Evolutionary conservation across 1,140 invertebrate species (phyloP).

Genomic region (Oryzaephilus surinamensis): DNA sequence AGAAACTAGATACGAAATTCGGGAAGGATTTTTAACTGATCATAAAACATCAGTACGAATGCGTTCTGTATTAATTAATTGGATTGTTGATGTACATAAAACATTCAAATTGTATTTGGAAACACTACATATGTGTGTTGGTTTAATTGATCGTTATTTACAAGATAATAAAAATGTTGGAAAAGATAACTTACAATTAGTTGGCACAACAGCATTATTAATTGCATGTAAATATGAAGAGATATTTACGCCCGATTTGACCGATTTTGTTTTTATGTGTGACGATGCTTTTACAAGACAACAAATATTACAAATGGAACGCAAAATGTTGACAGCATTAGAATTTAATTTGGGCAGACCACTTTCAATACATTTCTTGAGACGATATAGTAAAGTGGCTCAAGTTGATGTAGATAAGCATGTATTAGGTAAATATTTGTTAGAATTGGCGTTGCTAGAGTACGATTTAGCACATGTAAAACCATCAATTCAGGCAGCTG

Average conservation of each 20-base stretch:
- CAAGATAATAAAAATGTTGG: conserved; percentile 47
- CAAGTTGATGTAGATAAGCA: conserved; percentile 81
- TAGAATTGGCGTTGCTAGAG: conserved; percentile 65
- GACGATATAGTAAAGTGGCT: conserved; percentile 54
- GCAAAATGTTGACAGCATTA: conserved; percentile 60
- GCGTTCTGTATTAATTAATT: conserved; percentile 82
- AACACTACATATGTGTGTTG: conserved; percentile 81
- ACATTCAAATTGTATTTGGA: conserved; percentile 83
- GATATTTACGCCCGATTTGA: conserved; percentile 77
- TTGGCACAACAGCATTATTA: conserved; percentile 84
- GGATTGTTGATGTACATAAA: conserved; percentile 86
- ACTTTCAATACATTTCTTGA: conserved; percentile 77
- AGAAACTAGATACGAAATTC: conserved; percentile 55
- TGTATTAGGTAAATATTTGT: conserved; percentile 68
- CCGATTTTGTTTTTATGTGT: conserved; percentile 61
- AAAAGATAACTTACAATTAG: conserved; percentile 69
- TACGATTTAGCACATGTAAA: conserved; percentile 69
- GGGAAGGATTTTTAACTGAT: conserved; percentile 49
- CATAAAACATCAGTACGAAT: conserved; percentile 69
- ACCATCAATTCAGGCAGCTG: conserved; percentile 73
- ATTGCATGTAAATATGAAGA: conserved; percentile 95
- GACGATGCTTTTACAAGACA: conserved; percentile 91
- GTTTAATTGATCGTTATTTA: conserved; percentile 84
- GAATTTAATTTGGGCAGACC: conserved; percentile 78
- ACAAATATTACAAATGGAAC: conserved; percentile 52